Evolutionary conservation across 2,888 invertebrate genomes (phyloP), one percentile per base, ranked within the genome.

Genomic region (Cylloceria caligata): DNA sequence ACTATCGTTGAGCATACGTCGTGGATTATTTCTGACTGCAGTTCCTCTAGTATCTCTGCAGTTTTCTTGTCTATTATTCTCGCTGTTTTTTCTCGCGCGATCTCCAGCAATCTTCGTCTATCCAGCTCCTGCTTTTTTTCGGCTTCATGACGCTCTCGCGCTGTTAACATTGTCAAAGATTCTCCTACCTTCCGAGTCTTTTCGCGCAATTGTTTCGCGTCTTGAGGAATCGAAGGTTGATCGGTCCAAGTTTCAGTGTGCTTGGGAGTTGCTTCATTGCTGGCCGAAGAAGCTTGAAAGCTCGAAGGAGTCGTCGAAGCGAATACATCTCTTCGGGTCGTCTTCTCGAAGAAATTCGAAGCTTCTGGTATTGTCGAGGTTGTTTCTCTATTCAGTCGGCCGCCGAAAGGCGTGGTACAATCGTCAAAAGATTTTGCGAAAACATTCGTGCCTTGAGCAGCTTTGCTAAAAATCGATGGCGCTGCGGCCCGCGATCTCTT

Each of bases 1-100:
- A 88, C 83, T 3, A 91, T 73, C 3, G 64, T 36, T 2, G 87
- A 80, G 57, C 91, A 91, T 1, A 86, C 65, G 7, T 89, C 88
- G 2, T 87, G 60, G 2, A 89, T 71, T 2, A 91, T 78, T 36
- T 90, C 88, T 0, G 81, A 71, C 72, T 90, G 85, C 3, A 88
- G 49, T 5, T 87, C 81, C 3, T 86, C 71, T 13, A 87, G 90
- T 16, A 90, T 86, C 21, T 88, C 62, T 0, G 85, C 77, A 0
- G 92, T 81, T 57, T 88, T 76, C 27, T 85, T 67, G 4, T 91
- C 87, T 13, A 90, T 83, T 62, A 81, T 57, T 73, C 76, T 39
- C 13, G 78, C 65, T 2, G 69, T 62, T 67, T 80, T 75, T 21
- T 84, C 57, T 11, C 65, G 60, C 57, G 79, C 77, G 9, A 67